Percentiles rank a stretch among this genome's conserved stretches.
phyloP scores from a whole-genome alignment of 1,140 invertebrate genomes.

The Drosophila sp. region DNA sequence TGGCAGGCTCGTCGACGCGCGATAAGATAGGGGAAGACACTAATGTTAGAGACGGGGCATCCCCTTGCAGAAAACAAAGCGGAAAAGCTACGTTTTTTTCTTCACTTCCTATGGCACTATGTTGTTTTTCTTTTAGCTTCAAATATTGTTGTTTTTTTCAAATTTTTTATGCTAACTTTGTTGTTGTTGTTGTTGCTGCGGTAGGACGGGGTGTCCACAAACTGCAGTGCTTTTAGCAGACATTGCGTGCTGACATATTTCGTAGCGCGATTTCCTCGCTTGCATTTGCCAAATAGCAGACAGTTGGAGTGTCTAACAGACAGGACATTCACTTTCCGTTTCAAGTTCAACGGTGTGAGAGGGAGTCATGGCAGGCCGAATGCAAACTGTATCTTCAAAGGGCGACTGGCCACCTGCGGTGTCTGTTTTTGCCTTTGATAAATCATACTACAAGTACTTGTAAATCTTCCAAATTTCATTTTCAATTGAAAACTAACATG shows the following conservation, averaged over 20 bases:
- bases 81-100: constrained; percentile 66
- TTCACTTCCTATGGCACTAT: constrained; percentile 52
- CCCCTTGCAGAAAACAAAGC: constrained; percentile 47
- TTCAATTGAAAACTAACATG: neutral
- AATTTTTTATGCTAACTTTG: neutral
- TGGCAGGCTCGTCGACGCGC: constrained; percentile 61
- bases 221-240: constrained; percentile 61
- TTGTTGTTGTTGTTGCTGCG: neutral
- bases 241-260: constrained; percentile 79
- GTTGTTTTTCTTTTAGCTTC: constrained; percentile 6
- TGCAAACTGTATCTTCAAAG: neutral
- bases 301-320: constrained; percentile 74
- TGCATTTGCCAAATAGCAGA: constrained; percentile 67
- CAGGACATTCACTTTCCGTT: constrained; percentile 83
- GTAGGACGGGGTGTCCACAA: neutral
- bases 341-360: constrained; percentile 71
- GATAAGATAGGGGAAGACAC: constrained; percentile 50
- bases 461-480: constrained; percentile 9
- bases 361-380: constrained; percentile 8
- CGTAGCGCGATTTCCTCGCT: constrained; percentile 56
- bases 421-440: constrained; percentile 19
- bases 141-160: constrained; percentile 4
- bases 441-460: constrained; percentile 13
- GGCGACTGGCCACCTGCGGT: constrained; percentile 1
- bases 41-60: neutral